A percentile compares a stretch with the other conserved stretches of the same genome.
Conservation (phyloP, 2,797 vertebrate species). For the Spinibarbus caldwelli region DNA sequence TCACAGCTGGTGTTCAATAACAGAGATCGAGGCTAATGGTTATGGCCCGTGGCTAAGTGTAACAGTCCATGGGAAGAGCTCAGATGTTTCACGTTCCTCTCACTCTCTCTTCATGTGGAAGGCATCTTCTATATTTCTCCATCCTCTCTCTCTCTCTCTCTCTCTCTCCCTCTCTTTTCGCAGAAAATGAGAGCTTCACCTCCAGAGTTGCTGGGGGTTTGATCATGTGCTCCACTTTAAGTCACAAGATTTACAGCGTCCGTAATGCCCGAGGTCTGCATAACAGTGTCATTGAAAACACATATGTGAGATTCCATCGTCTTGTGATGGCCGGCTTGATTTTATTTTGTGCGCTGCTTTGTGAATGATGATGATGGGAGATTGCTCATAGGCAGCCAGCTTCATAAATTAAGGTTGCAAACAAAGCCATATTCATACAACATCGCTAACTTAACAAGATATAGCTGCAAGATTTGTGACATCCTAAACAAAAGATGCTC, state of each 20-base stretch:
- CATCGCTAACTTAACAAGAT: neutral
- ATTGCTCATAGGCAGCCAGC: neutral
- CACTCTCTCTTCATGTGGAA: constrained; percentile 40
- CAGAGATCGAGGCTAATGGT: constrained; percentile 25
- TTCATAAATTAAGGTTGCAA: neutral
- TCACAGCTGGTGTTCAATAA: constrained; percentile 26
- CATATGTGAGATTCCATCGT: constrained; percentile 21
- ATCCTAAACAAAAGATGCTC: neutral
- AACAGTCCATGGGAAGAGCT: constrained; percentile 25
- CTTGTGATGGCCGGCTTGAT: neutral
- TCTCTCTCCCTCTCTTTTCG: too few relatives aligned
- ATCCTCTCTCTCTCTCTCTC: constrained; percentile 22
- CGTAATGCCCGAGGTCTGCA: constrained; percentile 33
- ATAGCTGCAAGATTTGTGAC: neutral
- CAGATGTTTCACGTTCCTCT: constrained; percentile 38
- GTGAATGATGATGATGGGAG: neutral
- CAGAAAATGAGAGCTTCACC: constrained; percentile 27
- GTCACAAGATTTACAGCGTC: constrained; percentile 29
- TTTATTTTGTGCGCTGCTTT: constrained; percentile 8
- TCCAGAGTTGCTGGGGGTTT: constrained; percentile 33
- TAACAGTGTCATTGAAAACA: constrained; percentile 18
- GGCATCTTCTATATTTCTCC: constrained; percentile 41
- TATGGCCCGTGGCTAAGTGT: constrained; percentile 35
- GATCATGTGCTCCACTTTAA: constrained; percentile 42
- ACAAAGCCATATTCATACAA: constrained; percentile 41